phyloP scores from a whole-genome alignment of 2,113 vertebrate genomes.

The Oncorhynchus kisutch region DNA sequence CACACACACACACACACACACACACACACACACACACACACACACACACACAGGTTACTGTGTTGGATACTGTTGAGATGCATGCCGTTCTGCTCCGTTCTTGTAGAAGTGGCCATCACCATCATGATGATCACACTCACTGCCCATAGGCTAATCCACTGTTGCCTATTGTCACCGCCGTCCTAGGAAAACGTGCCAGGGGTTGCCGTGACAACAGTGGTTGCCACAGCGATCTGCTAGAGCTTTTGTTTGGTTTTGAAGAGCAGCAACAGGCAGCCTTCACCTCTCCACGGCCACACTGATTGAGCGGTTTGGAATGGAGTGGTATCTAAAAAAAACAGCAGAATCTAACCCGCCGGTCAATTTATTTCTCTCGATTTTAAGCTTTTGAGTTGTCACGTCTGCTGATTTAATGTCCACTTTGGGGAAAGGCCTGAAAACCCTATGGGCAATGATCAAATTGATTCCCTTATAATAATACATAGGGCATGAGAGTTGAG shows the following conservation, averaged over 20 bases:
- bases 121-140: slow-evolving; percentile 53
- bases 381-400: too few species aligned
- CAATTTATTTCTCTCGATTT: too few species aligned
- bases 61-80: too few species aligned
- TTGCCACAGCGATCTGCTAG: slow-evolving; percentile 24
- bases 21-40: too few species aligned
- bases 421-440: too few species aligned
- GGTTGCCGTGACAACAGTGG: slow-evolving; percentile 61
- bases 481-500: not conserved
- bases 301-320: not conserved
- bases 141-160: slow-evolving; percentile 35
- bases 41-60: not conserved
- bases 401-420: not conserved
- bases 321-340: too few species aligned
- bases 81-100: too few species aligned
- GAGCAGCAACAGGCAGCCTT: not conserved
- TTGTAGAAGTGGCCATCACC: slow-evolving; percentile 55
- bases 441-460: not conserved
- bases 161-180: slow-evolving; percentile 42
- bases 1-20: too few species aligned
- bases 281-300: not conserved
- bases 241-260: slow-evolving; percentile 2
- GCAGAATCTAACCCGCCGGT: too few species aligned
- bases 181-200: slow-evolving; percentile 12
- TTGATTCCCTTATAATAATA: not conserved